A percentile compares a stretch with the other conserved stretches of the same genome.
Conservation (phyloP, 2,113 vertebrate genomes). For the Mustela lutreola region DNA sequence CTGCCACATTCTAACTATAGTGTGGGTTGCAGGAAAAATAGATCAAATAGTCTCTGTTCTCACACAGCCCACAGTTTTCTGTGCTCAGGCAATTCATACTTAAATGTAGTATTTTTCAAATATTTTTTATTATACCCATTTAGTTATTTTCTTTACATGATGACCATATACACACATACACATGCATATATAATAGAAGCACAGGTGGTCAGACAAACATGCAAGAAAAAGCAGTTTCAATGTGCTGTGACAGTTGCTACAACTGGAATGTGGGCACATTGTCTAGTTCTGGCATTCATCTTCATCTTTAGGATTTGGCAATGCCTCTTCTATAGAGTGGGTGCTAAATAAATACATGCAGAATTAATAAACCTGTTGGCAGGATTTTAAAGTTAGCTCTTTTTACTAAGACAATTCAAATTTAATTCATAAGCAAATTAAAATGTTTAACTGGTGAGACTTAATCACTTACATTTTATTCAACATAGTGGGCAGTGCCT, state of each 20-base stretch:
- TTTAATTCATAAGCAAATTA: slow-evolving; percentile 44
- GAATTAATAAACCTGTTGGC: neutral
- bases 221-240: neutral
- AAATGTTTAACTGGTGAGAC: slow-evolving; percentile 4
- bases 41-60: neutral
- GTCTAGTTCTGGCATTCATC: neutral
- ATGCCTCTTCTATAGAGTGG: neutral
- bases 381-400: neutral
- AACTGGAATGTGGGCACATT: neutral
- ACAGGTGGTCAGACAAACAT: neutral
- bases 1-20: neutral
- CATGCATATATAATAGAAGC: neutral
- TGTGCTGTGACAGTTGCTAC: neutral
- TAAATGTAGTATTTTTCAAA: neutral
- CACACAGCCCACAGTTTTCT: neutral
- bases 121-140: neutral
- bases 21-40: neutral
- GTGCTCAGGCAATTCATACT: neutral
- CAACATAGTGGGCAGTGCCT: neutral
- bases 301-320: neutral
- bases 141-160: neutral
- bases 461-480: neutral
- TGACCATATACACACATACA: neutral
- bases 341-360: slow-evolving; percentile 39
- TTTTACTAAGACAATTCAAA: neutral